These are phyloP conservation scores for Hystrix cristata DNA, from an alignment of 2,113 vertebrate species.

Conservation along the genomic window DNA sequence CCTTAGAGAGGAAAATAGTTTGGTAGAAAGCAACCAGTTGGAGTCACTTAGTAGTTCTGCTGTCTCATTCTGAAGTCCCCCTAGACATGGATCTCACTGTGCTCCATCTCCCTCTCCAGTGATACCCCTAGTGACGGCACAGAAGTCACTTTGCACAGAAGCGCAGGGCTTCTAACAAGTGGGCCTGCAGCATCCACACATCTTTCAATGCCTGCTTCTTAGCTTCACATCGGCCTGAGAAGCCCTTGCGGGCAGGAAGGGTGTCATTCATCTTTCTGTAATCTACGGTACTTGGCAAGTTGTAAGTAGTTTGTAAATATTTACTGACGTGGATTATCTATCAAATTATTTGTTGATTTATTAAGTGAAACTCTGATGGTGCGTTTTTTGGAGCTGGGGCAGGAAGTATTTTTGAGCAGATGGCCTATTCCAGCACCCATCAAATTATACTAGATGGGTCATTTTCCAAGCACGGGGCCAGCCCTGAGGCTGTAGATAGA, in stretches of 20 bases:
- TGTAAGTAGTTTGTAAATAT: conserved; percentile 65
- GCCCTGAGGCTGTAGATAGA: conserved; percentile 63
- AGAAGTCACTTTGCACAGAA: not conserved
- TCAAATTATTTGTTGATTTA: conserved; percentile 75
- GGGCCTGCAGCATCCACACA: not conserved
- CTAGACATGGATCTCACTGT: not conserved
- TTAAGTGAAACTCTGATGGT: conserved; percentile 35
- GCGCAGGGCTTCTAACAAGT: not conserved
- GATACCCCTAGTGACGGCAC: not conserved
- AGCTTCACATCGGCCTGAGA: not conserved
- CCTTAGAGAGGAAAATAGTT: not conserved
- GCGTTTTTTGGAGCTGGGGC: conserved; percentile 27
- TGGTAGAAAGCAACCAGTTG: not conserved
- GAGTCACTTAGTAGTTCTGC: not conserved
- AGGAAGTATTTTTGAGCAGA: conserved; percentile 64
- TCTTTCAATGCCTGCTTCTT: conserved; percentile 40
- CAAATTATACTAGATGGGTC: conserved; percentile 65
- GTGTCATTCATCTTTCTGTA: not conserved
- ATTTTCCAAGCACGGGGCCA: conserved; percentile 68
- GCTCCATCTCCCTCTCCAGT: not conserved
- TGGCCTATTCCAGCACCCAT: conserved; percentile 46
- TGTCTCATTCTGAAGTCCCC: not conserved
- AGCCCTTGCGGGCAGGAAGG: not conserved
- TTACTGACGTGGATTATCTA: conserved; percentile 59
- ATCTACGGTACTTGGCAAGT: not conserved